Percentiles rank a stretch among this genome's conserved stretches.
These are phyloP conservation scores for Meleagris gallopavo DNA, from an alignment of 2,113 vertebrate species.

Conservation along the genomic window DNA sequence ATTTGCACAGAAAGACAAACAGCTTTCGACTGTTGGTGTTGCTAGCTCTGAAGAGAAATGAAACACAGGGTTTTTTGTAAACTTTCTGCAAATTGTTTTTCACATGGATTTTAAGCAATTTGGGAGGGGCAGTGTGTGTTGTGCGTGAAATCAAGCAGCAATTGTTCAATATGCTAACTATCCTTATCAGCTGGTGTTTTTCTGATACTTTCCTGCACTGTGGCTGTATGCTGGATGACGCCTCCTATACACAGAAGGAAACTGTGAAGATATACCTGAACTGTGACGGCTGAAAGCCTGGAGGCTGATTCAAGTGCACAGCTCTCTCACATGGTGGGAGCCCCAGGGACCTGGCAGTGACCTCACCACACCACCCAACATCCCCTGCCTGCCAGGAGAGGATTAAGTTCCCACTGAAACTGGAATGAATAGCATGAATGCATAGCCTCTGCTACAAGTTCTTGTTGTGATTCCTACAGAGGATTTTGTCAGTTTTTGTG, in stretches of 20 bases:
- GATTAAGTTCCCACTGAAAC: background rate
- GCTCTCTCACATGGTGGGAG: accelerated
- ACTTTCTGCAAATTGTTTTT: background rate
- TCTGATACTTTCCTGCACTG: background rate
- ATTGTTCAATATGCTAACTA: background rate
- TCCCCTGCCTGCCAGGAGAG: accelerated
- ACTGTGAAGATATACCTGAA: background rate
- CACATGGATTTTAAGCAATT: background rate
- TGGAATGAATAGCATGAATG: background rate
- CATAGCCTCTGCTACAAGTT: accelerated
- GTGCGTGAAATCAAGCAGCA: background rate
- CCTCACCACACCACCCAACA: background rate
- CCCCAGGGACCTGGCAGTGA: background rate
- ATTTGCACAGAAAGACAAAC: background rate
- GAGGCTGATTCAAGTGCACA: background rate
- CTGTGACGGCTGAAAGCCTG: background rate
- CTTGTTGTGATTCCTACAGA: background rate
- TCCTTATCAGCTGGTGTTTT: conserved; percentile 9
- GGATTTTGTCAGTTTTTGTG: background rate
- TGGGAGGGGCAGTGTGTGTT: background rate
- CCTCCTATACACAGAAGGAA: background rate
- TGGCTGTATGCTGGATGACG: background rate
- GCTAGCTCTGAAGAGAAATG: background rate
- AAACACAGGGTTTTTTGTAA: background rate
- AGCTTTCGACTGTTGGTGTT: background rate